phyloP scores from a whole-genome alignment of 2,797 vertebrate genomes.

The Parauchenoglanis ngamensis region DNA sequence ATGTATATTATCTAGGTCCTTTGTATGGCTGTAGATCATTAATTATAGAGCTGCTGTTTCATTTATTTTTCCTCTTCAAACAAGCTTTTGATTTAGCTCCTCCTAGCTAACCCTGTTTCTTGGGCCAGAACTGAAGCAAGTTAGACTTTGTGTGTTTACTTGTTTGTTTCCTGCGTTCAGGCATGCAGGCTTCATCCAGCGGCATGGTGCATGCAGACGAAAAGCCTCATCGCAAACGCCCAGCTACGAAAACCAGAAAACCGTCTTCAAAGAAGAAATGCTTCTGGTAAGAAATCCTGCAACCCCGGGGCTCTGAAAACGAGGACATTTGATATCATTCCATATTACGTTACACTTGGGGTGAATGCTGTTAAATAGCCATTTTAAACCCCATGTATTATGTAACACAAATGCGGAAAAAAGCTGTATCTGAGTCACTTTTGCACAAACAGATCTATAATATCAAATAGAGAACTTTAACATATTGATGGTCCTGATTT shows the following conservation, averaged over 20 bases:
- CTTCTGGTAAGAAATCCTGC: slow-evolving; percentile 77
- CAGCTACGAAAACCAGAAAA: slow-evolving; percentile 12
- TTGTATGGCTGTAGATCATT: neutral
- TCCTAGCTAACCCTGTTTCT: neutral
- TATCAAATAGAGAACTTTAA: neutral
- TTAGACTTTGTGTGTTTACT: neutral
- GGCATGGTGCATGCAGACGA: slow-evolving; percentile 68
- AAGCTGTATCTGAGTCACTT: no score
- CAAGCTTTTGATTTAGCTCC: neutral
- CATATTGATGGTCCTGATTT: neutral
- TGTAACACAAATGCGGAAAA: no score
- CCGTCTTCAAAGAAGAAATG: slow-evolving; percentile 73
- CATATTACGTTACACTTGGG: neutral
- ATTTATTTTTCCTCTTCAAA: neutral
- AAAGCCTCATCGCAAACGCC: slow-evolving; percentile 70
- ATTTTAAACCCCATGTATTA: neutral
- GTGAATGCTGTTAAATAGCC: neutral
- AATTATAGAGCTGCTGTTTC: neutral
- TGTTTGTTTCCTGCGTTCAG: slow-evolving; percentile 65
- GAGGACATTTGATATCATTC: no score
- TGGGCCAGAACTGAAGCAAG: neutral
- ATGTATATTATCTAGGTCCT: neutral
- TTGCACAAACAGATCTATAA: neutral
- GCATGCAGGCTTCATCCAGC: slow-evolving; percentile 85
- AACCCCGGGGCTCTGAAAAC: neutral